phyloP scores from a whole-genome alignment of 2,113 vertebrate species.

The Myiozetetes cayanensis region DNA sequence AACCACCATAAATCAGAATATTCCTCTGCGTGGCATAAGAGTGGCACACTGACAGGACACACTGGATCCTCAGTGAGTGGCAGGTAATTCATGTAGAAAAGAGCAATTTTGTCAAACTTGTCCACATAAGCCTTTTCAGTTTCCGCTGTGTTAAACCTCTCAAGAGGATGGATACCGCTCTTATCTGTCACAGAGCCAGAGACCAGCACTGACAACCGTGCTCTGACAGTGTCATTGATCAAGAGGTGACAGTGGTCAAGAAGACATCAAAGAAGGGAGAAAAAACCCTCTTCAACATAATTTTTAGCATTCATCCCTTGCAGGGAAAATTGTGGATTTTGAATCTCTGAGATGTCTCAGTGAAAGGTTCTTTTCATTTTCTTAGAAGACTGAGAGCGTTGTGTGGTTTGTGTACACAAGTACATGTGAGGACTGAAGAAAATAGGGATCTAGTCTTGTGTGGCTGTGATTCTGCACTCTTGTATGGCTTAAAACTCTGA shows the following conservation, averaged over 20 bases:
- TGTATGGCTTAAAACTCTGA: not conserved
- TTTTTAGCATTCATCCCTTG: not conserved
- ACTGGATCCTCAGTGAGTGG: not conserved
- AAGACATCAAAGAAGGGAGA: not conserved
- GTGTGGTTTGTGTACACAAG: fast-evolving
- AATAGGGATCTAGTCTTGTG: not conserved
- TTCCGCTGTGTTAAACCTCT: not conserved
- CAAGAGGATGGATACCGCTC: not conserved
- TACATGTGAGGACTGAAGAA: fast-evolving
- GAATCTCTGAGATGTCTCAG: not conserved
- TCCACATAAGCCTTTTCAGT: not conserved
- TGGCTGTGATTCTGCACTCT: not conserved
- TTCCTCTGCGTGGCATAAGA: not conserved
- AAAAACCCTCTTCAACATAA: not conserved
- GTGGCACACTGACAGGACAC: not conserved
- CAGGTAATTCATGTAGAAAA: conserved; percentile 40
- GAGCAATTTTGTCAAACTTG: conserved; percentile 10
- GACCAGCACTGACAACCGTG: not conserved
- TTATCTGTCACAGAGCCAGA: not conserved
- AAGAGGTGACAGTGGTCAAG: not conserved
- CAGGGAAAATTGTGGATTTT: not conserved
- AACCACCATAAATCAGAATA: not conserved
- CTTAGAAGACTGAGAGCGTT: not conserved
- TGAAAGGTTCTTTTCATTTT: not conserved
- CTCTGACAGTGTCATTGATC: not conserved